These are phyloP conservation scores for Pelodiscus sinensis DNA, from an alignment of 2,113 vertebrate species.

Conservation along the genomic window DNA sequence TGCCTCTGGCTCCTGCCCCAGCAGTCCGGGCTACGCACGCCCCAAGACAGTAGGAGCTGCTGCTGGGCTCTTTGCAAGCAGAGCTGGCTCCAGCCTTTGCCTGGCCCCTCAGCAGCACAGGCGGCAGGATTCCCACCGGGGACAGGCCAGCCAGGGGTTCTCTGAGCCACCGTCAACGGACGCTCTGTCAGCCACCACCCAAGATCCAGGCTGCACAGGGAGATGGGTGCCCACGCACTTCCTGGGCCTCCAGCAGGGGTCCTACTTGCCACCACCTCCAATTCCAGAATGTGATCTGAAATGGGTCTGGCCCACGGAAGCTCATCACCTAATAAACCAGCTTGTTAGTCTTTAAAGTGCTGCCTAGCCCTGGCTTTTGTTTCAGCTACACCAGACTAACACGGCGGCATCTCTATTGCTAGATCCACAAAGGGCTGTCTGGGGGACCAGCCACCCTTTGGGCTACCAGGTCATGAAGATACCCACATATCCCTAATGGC, in stretches of 20 bases:
- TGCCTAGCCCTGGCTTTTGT: too few relatives aligned
- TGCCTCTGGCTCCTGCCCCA: neutral
- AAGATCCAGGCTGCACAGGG: neutral
- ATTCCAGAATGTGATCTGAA: too few relatives aligned
- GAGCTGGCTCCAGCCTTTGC: neutral
- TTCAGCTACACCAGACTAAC: too few relatives aligned
- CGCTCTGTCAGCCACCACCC: neutral
- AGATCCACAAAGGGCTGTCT: too few relatives aligned
- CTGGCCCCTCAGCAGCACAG: neutral
- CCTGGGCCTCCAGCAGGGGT: neutral
- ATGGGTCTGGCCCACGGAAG: too few relatives aligned
- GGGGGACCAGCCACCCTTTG: too few relatives aligned
- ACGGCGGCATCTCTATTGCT: too few relatives aligned
- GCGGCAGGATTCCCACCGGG: neutral
- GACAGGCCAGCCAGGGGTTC: neutral
- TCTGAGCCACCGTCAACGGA: neutral
- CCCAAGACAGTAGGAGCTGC: neutral
- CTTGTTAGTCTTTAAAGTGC: too few relatives aligned
- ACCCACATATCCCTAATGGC: too few relatives aligned
- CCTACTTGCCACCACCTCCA: neutral
- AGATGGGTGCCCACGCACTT: neutral
- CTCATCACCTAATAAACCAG: too few relatives aligned
- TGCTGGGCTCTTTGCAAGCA: neutral
- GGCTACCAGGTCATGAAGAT: too few relatives aligned
- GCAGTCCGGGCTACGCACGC: neutral